A percentile compares a stretch with the other conserved stretches of the same genome.
phyloP scores from a whole-genome alignment of 1,140 invertebrate species.

The Ruditapes philippinarum region DNA sequence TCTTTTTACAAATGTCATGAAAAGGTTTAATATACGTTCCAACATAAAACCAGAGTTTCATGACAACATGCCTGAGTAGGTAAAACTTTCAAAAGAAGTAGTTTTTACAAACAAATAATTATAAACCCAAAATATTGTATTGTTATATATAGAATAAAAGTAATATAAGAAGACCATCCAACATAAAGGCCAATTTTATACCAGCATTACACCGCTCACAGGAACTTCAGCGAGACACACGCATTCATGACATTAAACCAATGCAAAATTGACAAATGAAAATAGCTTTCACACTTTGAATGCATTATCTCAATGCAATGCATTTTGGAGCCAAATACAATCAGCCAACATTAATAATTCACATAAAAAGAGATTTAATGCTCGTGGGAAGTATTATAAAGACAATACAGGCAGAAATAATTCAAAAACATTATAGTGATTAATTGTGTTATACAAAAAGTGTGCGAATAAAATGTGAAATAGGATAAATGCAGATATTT shows the following conservation, averaged over 20 bases:
- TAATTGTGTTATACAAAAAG: not conserved
- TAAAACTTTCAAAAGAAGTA: no score
- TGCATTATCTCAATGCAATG: not conserved
- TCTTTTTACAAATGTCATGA: no score
- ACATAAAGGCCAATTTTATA: no score
- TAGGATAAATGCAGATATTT: no score
- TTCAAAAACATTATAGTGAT: not conserved
- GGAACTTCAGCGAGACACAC: not conserved
- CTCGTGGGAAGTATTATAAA: constrained; percentile 11
- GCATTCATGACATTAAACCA: not conserved
- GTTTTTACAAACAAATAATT: no score
- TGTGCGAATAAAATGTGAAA: not conserved
- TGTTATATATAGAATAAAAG: no score
- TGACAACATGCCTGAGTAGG: no score
- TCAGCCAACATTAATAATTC: constrained; percentile 39
- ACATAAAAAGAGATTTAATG: not conserved
- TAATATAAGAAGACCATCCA: no score
- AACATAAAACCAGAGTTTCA: no score
- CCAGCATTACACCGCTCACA: no score
- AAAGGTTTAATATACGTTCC: no score
- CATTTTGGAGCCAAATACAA: not conserved
- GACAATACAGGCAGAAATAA: not conserved
- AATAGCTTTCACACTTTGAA: constrained; percentile 30
- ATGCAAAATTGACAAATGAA: constrained; percentile 14
- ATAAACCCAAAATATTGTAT: no score